phyloP scores from a whole-genome alignment of 2,797 vertebrate genomes.

The Buphagus erythrorhynchus region DNA sequence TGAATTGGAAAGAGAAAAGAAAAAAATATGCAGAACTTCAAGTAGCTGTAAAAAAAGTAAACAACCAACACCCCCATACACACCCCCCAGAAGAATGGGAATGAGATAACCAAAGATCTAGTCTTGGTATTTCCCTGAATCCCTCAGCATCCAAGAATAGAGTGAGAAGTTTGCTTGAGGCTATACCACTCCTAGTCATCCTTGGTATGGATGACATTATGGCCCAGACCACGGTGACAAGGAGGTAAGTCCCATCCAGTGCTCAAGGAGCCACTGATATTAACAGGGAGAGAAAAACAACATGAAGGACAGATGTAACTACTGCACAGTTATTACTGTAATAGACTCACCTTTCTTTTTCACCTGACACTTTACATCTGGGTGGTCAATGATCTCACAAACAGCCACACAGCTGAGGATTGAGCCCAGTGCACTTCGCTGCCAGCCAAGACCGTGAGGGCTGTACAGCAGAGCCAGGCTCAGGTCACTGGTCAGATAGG shows the following conservation, averaged over 20 bases:
- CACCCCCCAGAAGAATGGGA: background rate
- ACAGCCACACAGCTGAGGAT: slow-evolving; percentile 94
- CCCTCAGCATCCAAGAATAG: slow-evolving; percentile 49
- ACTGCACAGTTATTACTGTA: background rate
- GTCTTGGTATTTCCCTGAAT: slow-evolving; percentile 50
- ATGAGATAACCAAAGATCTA: background rate
- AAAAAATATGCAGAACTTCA: background rate
- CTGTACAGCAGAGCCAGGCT: slow-evolving; percentile 97
- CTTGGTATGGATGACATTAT: slow-evolving; percentile 42
- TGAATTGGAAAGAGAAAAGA: slow-evolving; percentile 51
- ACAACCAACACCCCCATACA: background rate
- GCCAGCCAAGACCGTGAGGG: slow-evolving; percentile 91
- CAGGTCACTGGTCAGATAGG: slow-evolving; percentile 97
- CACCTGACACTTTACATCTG: slow-evolving; percentile 95
- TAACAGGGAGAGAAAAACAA: background rate
- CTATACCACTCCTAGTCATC: slow-evolving; percentile 56
- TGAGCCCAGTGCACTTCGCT: slow-evolving; percentile 86
- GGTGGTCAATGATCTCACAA: slow-evolving; percentile 97
- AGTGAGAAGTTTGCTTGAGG: slow-evolving; percentile 40
- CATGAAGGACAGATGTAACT: background rate
- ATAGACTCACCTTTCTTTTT: slow-evolving; percentile 91
- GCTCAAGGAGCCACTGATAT: background rate
- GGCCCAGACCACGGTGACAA: background rate
- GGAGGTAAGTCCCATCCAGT: background rate
- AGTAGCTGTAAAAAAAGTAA: background rate